Conservation (phyloP, 2,888 invertebrate species). For the Eulithis testata region DNA sequence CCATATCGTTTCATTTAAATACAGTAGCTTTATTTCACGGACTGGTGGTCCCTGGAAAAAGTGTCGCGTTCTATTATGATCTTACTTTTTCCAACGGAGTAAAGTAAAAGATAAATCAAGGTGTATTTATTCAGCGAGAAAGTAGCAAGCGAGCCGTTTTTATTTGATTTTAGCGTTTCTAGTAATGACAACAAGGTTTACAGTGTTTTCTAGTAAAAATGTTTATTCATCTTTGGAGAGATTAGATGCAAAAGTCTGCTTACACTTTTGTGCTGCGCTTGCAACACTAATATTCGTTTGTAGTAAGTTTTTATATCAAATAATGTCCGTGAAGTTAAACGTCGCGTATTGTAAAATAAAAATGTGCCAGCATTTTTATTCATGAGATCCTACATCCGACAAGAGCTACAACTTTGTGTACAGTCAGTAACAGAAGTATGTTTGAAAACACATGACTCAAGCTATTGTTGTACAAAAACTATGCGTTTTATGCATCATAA, state of each 20-base stretch:
- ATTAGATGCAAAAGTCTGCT: too few relatives aligned
- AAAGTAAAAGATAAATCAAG: constrained; percentile 15
- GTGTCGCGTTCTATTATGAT: constrained; percentile 45
- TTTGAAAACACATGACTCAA: not conserved
- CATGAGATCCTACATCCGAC: not conserved
- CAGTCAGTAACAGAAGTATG: constrained; percentile 2
- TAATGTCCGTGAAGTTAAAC: not conserved
- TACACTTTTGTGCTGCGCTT: not conserved
- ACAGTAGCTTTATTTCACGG: constrained; percentile 68
- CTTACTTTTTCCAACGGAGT: constrained; percentile 33
- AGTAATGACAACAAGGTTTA: constrained; percentile 2
- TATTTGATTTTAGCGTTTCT: constrained; percentile 1
- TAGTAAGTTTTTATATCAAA: constrained; percentile 7
- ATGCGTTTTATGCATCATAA: constrained; percentile 1
- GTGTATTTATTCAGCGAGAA: constrained; percentile 4
- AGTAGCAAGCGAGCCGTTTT: not conserved
- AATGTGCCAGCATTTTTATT: constrained; percentile 1
- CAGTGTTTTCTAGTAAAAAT: not conserved
- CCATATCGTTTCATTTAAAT: constrained; percentile 68
- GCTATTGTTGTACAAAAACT: not conserved
- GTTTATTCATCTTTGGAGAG: too few relatives aligned
- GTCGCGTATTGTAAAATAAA: constrained; percentile 2
- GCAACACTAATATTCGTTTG: not conserved
- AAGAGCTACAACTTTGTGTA: not conserved
- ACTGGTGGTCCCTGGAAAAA: constrained; percentile 47